Base-by-base conservation (phyloP, 1,140 invertebrate species). In the Hyposmocoma kahamanoa region DNA sequence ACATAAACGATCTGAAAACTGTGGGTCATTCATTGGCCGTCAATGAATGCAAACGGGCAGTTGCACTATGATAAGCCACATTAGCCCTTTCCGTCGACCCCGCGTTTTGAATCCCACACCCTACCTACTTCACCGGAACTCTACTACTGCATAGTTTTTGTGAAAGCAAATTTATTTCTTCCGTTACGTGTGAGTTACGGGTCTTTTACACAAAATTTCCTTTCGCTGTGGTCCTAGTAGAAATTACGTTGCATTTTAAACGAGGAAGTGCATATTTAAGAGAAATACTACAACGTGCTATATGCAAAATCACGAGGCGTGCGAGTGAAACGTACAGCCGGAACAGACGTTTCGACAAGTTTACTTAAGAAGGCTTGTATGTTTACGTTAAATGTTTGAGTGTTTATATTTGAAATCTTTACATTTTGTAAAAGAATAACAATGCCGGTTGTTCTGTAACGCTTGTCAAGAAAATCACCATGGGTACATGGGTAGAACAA, bases 131-230 rank as follows among this genome's bases (percentile, higher is more conserved):
- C 24, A 28, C 24, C 32, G 13, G 13, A 34, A 34, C 8, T 13
- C 13, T n/a, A 34, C 32, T 13, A 13, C 32, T 34, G 8, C 50
- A 46, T 45, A 50, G 26, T 62, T 67, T 66, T 58, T 62, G 56
- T 53, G 30, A 51, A 60, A 60, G 50, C 43, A 58, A 57, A 67
- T 63, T 67, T 62, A 62, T 66, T 52, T 56, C 63, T 63, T 63
- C 57, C 63, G 57, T 46, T 62, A 38, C 42, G 21, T 22, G 43
- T 45, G 8, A 13, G 47, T 45, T 45, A 55, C 42, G 41, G 32
- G 17, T n/a, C 24, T 28, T 49, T 49, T 34, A 42, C 42, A 26
- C 15, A 20, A 32, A 44, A 44, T 30, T 45, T 30, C 43, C 43
- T 45, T 32, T n/a, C 11, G 22, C 11, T 22, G 42, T n/a, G n/a